Percentiles rank a stretch among this genome's conserved stretches.
Conservation (phyloP, 2,888 invertebrate genomes). For the Meteorus cinctellus region DNA sequence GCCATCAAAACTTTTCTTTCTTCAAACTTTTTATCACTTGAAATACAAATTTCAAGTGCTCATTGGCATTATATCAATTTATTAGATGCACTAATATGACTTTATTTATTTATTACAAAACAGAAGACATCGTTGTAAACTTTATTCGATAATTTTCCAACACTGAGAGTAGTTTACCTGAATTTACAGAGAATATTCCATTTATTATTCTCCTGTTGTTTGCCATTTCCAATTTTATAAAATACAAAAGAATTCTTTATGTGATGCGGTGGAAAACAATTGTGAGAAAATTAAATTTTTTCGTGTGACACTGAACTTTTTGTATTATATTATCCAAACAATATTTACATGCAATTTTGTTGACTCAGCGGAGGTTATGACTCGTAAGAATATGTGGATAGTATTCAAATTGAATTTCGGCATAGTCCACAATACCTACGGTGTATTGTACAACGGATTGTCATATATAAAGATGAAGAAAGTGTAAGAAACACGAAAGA, state of each 20-base stretch:
- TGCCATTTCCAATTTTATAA: neutral
- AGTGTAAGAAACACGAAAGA: conserved; percentile 19
- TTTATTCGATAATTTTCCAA: too few relatives aligned
- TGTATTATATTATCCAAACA: conserved; percentile 9
- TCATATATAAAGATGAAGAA: conserved; percentile 30
- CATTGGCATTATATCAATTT: too few relatives aligned
- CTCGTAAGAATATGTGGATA: neutral
- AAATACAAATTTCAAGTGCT: too few relatives aligned
- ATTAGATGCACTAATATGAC: too few relatives aligned
- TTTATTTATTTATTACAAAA: too few relatives aligned
- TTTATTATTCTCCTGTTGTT: neutral
- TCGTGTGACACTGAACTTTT: neutral
- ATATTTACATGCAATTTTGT: neutral
- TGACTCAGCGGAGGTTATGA: neutral
- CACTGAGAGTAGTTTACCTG: too few relatives aligned
- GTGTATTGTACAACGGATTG: conserved; percentile 28
- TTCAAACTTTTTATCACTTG: too few relatives aligned
- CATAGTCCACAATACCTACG: neutral
- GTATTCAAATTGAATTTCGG: conserved; percentile 30
- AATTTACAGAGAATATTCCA: neutral
- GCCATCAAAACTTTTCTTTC: too few relatives aligned
- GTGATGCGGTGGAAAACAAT: neutral
- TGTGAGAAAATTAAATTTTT: conserved; percentile 14
- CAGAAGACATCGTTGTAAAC: too few relatives aligned
- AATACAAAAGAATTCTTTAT: neutral